Evolutionary conservation across 1,140 invertebrate genomes (phyloP), one percentile per base, ranked within the genome.

Genomic region (Halyomorpha halys): DNA sequence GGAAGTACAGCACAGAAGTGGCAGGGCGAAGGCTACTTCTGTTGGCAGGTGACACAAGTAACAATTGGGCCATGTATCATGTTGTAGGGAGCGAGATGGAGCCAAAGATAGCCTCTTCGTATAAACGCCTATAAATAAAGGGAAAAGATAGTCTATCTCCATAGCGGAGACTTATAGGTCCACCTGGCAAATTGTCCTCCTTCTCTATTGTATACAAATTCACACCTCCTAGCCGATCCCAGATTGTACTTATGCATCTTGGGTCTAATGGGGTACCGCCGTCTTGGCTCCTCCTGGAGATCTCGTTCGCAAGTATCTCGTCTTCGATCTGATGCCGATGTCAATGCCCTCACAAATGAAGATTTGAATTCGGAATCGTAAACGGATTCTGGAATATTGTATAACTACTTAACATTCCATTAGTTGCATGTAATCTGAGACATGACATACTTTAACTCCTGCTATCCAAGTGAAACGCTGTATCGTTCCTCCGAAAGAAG

Each of bases 21-120:
- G n/a, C 18, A n/a, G 18, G 15, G 15, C 45, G 45, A 15, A 47
- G 45, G 15, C 47, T 49, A 49, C 47, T n/a, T 11, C 34, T 1
- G 34, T 13, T 49, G 47, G 21, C 47, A 49, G n/a, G n/a, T 49
- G 47, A 39, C 47, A 49, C 47, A 5, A 19, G 14, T 11, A 49
- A 49, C 47, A 49, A 49, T 49, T 49, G 47, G 47, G 47, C n/a
- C 47, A 49, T 49, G 47, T 49, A 49, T 49, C 47, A 49, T 49
- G 34, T 39, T 39, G 34, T 39, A 5, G 47, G 11, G 9, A 18
- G n/a, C 21, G n/a, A 18, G 47, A 49, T 49, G n/a, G n/a, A 19
- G n/a, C 47, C 47, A 21, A 18, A 49, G 47, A 49, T 49, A 49
- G 47, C 14, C 47, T n/a, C 16, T 19, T 6, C 2, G 21, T 49